Conservation (phyloP, 2,113 vertebrate species). For the Lophura nycthemera region DNA sequence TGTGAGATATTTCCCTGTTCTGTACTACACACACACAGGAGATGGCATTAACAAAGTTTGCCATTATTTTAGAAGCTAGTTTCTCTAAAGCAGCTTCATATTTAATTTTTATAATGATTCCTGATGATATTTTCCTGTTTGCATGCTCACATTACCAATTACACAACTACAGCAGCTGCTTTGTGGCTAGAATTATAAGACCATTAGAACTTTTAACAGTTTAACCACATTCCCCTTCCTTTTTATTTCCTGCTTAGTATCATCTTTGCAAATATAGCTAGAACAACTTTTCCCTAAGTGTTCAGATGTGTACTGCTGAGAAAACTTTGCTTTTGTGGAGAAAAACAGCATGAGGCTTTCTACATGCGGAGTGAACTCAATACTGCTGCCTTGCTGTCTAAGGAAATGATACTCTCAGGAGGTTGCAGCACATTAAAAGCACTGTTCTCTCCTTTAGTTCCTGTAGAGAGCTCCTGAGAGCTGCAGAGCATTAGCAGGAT, state of each 20-base stretch:
- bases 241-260: background rate
- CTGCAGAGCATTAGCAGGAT: background rate
- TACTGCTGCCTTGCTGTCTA: background rate
- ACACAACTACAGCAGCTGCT: background rate
- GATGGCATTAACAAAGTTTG: background rate
- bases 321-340: background rate
- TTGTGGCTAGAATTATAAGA: background rate
- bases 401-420: background rate
- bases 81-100: background rate
- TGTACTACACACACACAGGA: background rate
- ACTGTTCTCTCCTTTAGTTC: background rate
- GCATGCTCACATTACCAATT: background rate
- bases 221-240: background rate
- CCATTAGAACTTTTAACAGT: background rate
- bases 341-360: background rate
- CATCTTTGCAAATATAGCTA: background rate
- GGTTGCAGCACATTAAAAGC: background rate
- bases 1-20: background rate
- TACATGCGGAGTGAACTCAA: background rate
- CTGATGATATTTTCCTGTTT: background rate
- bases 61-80: background rate
- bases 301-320: background rate
- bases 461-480: background rate
- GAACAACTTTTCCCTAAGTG: background rate
- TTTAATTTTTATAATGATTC: background rate